Evolutionary conservation across 2,797 vertebrate species (phyloP).

Genomic region (Okamejei kenojei): DNA sequence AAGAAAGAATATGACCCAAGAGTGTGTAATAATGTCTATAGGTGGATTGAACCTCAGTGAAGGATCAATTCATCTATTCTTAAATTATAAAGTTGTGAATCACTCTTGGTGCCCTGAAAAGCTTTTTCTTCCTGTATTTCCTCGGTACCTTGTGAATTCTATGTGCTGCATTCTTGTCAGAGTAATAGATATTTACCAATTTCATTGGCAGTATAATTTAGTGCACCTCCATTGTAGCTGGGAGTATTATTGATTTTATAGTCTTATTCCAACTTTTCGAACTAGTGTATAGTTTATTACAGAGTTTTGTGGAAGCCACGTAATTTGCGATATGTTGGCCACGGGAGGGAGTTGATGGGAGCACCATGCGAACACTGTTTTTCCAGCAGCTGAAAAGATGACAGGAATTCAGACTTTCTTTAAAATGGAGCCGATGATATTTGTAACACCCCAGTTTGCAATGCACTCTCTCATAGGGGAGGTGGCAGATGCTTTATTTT

Average conservation of each 20-base stretch:
- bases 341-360: neutral
- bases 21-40: neutral
- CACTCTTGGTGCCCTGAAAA: neutral
- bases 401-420: no score
- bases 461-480: no score
- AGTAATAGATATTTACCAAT: neutral
- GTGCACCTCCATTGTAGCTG: neutral
- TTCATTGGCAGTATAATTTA: neutral
- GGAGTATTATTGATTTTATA: neutral
- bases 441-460: no score
- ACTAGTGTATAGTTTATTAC: neutral
- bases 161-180: neutral
- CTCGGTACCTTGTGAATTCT: neutral
- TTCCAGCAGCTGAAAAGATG: no score
- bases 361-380: no score
- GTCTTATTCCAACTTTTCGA: neutral
- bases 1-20: conserved; percentile 13
- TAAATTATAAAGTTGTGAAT: neutral
- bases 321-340: neutral
- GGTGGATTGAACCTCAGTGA: neutral
- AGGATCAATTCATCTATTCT: neutral
- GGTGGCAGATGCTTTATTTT: no score
- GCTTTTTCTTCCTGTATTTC: neutral
- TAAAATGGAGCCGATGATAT: no score
- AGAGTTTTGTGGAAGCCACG: neutral